A percentile compares a stretch with the other conserved stretches of the same genome.
These are phyloP conservation scores for Triops longicaudatus DNA, from an alignment of 1,140 invertebrate genomes.

Conservation along the genomic window DNA sequence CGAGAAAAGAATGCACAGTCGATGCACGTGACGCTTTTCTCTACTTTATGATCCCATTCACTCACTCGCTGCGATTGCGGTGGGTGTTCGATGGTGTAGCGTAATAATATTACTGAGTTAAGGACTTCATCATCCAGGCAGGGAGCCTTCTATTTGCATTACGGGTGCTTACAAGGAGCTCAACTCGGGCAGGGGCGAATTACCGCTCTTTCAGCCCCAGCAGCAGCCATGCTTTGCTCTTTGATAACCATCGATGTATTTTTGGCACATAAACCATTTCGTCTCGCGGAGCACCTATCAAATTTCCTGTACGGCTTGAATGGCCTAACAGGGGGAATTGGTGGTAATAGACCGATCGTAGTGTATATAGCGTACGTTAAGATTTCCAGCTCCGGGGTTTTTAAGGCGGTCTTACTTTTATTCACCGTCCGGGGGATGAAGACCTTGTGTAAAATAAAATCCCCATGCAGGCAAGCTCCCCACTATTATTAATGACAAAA, in stretches of 20 bases:
- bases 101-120: neutral
- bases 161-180: neutral
- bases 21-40: too few relatives aligned
- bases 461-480: neutral
- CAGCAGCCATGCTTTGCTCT: neutral
- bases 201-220: neutral
- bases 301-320: neutral
- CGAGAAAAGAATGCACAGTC: too few relatives aligned
- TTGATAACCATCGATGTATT: neutral
- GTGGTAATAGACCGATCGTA: neutral
- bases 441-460: neutral
- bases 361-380: too few relatives aligned
- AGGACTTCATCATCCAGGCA: conserved; percentile 7
- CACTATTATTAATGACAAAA: neutral
- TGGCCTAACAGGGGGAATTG: neutral
- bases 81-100: neutral
- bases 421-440: neutral
- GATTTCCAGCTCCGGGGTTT: too few relatives aligned
- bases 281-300: neutral
- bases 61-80: neutral
- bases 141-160: neutral
- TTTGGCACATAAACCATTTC: neutral
- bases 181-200: neutral
- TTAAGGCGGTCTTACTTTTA: neutral
- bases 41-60: neutral